Percentiles rank a stretch among this genome's conserved stretches.
Evolutionary conservation across 2,113 vertebrate genomes (phyloP).

Genomic region (Diadophis punctatus): DNA sequence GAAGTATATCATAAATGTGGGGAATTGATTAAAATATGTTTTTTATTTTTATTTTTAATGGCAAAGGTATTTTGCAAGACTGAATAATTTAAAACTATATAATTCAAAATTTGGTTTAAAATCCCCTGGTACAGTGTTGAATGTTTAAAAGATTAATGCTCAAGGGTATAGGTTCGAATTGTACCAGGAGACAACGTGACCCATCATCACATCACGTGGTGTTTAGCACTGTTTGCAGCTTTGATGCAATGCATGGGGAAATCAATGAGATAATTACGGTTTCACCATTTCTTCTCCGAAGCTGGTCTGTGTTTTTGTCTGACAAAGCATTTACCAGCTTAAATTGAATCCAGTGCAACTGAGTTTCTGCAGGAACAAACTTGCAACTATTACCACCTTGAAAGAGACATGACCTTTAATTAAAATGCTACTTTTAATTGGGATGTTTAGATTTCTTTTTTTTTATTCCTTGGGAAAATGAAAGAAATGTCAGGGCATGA

Average conservation of each 20-base stretch:
- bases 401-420: not conserved
- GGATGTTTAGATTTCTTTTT: not conserved
- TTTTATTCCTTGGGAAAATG: not conserved
- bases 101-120: not conserved
- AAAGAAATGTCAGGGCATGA: not conserved
- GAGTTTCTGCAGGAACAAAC: not conserved
- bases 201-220: not conserved
- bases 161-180: not conserved
- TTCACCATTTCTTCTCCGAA: not conserved
- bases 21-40: not conserved
- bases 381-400: not conserved
- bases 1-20: not conserved
- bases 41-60: not conserved
- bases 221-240: not conserved
- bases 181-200: too few species aligned
- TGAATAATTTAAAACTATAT: not conserved
- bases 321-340: not conserved
- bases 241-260: not conserved
- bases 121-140: not conserved
- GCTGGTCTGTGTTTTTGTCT: not conserved
- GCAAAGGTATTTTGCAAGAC: accelerated
- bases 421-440: not conserved
- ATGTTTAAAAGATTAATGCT: not conserved
- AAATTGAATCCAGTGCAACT: not conserved
- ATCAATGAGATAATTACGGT: not conserved